Conservation (phyloP, 2,888 invertebrate genomes). For the Sinopyrophorus schimmeli region DNA sequence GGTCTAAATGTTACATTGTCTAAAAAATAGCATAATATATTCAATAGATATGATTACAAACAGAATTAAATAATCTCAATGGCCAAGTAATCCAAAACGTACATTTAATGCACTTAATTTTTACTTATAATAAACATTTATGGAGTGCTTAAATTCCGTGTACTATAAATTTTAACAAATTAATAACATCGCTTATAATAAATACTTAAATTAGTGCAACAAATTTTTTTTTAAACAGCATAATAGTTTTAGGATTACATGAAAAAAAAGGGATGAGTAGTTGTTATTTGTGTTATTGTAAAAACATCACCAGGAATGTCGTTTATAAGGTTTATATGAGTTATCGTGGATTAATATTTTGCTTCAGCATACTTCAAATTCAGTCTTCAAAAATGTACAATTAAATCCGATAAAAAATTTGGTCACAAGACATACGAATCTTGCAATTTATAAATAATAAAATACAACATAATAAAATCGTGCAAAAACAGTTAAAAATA, state of each 20-base stretch:
- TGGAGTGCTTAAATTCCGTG: too few relatives aligned
- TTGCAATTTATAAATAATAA: neutral
- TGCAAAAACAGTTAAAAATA: neutral
- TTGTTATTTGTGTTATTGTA: slow-evolving; percentile 6
- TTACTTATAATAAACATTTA: too few relatives aligned
- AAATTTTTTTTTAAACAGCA: slow-evolving; percentile 24
- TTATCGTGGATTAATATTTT: slow-evolving; percentile 8
- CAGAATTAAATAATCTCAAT: too few relatives aligned
- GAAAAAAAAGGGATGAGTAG: slow-evolving; percentile 11
- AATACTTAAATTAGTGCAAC: slow-evolving; percentile 31
- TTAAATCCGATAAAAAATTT: too few relatives aligned
- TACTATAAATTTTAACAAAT: slow-evolving; percentile 30
- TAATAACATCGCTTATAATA: slow-evolving; percentile 33
- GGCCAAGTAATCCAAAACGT: too few relatives aligned
- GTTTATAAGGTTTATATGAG: slow-evolving; percentile 5
- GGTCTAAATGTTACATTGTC: too few relatives aligned
- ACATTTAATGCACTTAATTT: too few relatives aligned
- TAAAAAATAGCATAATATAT: too few relatives aligned
- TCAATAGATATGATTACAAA: too few relatives aligned
- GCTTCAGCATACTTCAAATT: slow-evolving; percentile 13
- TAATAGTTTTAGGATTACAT: slow-evolving; percentile 13
- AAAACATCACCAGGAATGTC: slow-evolving; percentile 29
- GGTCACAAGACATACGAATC: neutral
- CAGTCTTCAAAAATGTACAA: slow-evolving; percentile 22
- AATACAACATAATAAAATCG: neutral